Evolutionary conservation across 2,888 invertebrate species (phyloP), one percentile per base, ranked within the genome.

Genomic region (Andrena flavipes): DNA sequence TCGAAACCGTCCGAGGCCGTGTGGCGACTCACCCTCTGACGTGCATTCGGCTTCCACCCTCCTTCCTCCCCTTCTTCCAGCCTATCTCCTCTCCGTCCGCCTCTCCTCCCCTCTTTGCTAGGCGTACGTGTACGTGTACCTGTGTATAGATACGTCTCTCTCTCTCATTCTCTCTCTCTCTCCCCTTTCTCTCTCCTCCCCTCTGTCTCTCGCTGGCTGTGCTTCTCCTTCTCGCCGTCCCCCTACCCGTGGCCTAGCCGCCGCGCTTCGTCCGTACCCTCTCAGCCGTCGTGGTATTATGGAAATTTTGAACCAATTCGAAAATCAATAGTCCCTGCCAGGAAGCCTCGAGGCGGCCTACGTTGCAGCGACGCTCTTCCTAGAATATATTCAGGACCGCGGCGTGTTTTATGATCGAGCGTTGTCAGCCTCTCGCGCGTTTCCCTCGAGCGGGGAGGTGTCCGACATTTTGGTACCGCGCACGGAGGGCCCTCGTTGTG

Each of bases 301-400:
- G 93, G 93, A 93, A 93, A 93, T 93, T 93, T 93, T 93, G 92
- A 93, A 93, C 92, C 92, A 92, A 93, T 93, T 93, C 93, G 93
- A 93, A 93, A 93, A 93, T 93, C 93, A 93, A 93, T 93, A 93
- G 83, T 85, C 85, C 83, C 88, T 84, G 87, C 85, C 88, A 83
- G 87, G 85, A 79, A 88, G 87, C 83, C 80, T 79, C 87, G 87
- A 86, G 87, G 84, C 87, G 82, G 88, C 86, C 86, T 86, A 84
- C 86, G 86, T 84, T 84, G 88, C 88, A 80, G 68, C 84, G 75
- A 73, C 85, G 69, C 84, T 76, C 80, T 70, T 72, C 72, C 75
- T 35, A 60, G 69, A 72, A 75, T 71, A 64, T 67, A 67, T 80
- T 80, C 79, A 80, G 80, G 80, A 80, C 68, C 76, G 76, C 29